These are phyloP conservation scores for Caenorhabditis parvicauda DNA, from an alignment of 2,888 invertebrate genomes.

Conservation along the genomic window DNA sequence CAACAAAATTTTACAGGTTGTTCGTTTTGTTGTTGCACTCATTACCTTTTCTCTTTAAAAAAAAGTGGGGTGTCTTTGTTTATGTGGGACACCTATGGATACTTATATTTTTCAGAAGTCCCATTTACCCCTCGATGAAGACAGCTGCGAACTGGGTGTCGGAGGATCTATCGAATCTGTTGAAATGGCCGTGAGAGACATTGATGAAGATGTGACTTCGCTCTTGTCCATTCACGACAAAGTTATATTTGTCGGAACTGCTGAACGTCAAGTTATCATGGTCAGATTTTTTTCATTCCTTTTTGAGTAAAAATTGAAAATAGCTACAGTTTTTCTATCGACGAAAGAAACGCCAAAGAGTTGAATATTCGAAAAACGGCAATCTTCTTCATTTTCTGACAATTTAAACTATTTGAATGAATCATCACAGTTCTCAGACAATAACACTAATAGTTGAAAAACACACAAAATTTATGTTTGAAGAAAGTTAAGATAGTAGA, in stretches of 20 bases:
- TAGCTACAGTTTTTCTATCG: no score
- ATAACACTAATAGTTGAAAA: no score
- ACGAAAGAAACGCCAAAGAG: no score
- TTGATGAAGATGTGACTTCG: constrained; percentile 13
- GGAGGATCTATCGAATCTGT: constrained; percentile 57
- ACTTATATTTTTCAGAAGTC: constrained; percentile 48
- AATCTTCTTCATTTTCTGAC: neutral
- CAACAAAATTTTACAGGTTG: no score
- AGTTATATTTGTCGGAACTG: constrained; percentile 22
- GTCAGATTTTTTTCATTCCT: constrained; percentile 8
- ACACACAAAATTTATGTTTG: no score
- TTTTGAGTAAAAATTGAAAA: neutral
- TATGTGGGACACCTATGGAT: no score
- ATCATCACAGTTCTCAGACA: no score
- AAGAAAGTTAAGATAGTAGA: no score
- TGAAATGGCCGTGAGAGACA: constrained; percentile 27
- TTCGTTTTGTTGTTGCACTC: no score
- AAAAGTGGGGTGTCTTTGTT: no score
- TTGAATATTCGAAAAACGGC: neutral
- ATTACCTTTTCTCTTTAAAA: no score
- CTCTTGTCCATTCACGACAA: constrained; percentile 19
- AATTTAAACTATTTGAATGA: no score
- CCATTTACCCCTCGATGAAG: constrained; percentile 54
- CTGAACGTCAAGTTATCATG: constrained; percentile 22
- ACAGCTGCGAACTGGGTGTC: constrained; percentile 59